phyloP scores from a whole-genome alignment of 2,888 invertebrate genomes.

The Agrochola circellaris region DNA sequence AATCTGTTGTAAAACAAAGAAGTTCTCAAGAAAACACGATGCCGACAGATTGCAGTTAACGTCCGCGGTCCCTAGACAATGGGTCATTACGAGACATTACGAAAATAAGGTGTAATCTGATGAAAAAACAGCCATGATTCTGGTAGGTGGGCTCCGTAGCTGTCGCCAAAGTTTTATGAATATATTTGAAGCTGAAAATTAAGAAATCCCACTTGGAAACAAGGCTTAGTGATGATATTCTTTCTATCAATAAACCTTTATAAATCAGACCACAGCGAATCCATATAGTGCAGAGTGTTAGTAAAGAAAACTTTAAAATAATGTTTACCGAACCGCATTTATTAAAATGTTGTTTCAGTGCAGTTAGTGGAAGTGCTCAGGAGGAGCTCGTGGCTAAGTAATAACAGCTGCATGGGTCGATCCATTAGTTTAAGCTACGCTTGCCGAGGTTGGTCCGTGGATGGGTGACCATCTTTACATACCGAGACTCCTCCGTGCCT shows the following conservation, averaged over 20 bases:
- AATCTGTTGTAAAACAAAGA: constrained; percentile 55
- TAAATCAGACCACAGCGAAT: background rate
- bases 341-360: too few species aligned
- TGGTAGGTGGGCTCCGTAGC: constrained; percentile 40
- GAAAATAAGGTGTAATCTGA: constrained; percentile 72
- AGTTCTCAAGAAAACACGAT: constrained; percentile 50
- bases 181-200: background rate
- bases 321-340: too few species aligned
- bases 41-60: constrained; percentile 53
- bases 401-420: too few species aligned
- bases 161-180: background rate
- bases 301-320: background rate
- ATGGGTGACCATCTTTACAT: too few species aligned
- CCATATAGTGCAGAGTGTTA: too few species aligned
- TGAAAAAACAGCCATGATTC: constrained; percentile 39
- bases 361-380: too few species aligned
- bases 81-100: constrained; percentile 66
- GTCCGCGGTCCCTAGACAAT: constrained; percentile 65
- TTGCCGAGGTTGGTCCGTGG: too few species aligned
- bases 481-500: too few species aligned
- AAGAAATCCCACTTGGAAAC: background rate
- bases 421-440: too few species aligned
- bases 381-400: too few species aligned
- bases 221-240: too few species aligned
- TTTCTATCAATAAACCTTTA: background rate